These are phyloP conservation scores for Balaeniceps rex DNA, from an alignment of 2,113 vertebrate genomes.

Conservation along the genomic window DNA sequence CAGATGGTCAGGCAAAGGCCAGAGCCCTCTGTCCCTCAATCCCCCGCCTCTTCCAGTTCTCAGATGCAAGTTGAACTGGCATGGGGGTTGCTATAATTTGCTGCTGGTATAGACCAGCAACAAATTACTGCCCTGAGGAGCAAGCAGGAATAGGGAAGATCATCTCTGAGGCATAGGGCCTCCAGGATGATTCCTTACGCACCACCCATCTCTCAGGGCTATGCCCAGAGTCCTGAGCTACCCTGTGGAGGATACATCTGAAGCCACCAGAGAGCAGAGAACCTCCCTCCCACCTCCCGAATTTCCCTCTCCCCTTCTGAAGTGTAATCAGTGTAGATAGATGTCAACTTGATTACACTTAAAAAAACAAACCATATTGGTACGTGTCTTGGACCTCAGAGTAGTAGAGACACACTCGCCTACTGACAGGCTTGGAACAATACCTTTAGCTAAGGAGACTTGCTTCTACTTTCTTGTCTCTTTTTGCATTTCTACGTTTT, in stretches of 20 bases:
- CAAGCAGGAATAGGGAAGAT: neutral
- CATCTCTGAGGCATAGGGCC: constrained; percentile 16
- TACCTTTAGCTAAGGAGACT: constrained; percentile 33
- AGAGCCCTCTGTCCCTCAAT: constrained; percentile 43
- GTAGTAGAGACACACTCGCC: neutral
- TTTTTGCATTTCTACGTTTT: neutral
- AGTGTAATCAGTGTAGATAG: constrained; percentile 60
- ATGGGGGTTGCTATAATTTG: constrained; percentile 41
- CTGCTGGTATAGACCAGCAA: constrained; percentile 67
- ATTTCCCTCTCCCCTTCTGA: constrained; percentile 38
- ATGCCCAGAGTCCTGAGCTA: neutral
- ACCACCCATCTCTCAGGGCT: constrained; percentile 32
- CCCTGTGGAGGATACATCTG: constrained; percentile 10
- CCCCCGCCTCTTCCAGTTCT: neutral
- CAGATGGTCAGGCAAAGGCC: constrained; percentile 57
- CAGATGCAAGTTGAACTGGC: constrained; percentile 43
- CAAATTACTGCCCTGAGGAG: constrained; percentile 50
- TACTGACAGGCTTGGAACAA: constrained; percentile 6
- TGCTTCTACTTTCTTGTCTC: neutral
- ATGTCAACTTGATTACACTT: constrained; percentile 52
- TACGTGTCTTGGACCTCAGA: neutral
- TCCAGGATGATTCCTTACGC: neutral
- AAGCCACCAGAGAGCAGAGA: constrained; percentile 52
- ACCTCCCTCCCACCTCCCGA: constrained; percentile 40
- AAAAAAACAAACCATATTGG: neutral